These are phyloP conservation scores for Alosa sapidissima DNA, from an alignment of 2,797 vertebrate genomes.

Conservation along the genomic window DNA sequence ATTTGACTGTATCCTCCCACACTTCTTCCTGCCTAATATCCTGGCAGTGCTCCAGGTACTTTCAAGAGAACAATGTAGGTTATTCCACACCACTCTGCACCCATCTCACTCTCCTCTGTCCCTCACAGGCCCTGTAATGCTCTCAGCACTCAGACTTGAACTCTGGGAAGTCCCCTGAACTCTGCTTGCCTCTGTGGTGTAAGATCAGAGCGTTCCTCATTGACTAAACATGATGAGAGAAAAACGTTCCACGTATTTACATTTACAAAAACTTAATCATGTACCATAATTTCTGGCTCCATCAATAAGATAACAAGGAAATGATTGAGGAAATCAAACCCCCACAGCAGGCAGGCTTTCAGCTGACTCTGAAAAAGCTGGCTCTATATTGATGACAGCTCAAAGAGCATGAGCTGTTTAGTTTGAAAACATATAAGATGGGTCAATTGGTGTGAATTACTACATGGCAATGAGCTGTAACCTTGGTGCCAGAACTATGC, in stretches of 20 bases:
- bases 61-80: conserved; percentile 61
- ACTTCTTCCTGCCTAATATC: conserved; percentile 31
- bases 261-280: conserved; percentile 45
- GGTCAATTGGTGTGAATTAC: conserved; percentile 60
- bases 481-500: conserved; percentile 60
- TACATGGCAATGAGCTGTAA: conserved; percentile 50
- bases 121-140: conserved; percentile 48
- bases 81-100: conserved; percentile 49
- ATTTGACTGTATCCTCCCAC: conserved; percentile 42
- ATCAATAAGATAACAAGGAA: conserved; percentile 51
- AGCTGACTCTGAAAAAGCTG: background rate
- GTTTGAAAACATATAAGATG: conserved; percentile 66
- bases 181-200: conserved; percentile 53
- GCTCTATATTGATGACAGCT: conserved; percentile 51
- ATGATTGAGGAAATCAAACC: conserved; percentile 50
- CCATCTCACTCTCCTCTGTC: conserved; percentile 30
- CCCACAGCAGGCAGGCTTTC: conserved; percentile 27
- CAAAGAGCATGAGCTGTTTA: conserved; percentile 57
- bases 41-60: conserved; percentile 68
- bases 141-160: conserved; percentile 59
- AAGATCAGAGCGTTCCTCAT: conserved; percentile 48
- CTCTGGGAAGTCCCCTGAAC: conserved; percentile 80
- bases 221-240: conserved; percentile 53
- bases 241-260: conserved; percentile 53
- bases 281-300: conserved; percentile 38